Percentiles rank a stretch among this genome's conserved stretches.
phyloP scores from a whole-genome alignment of 2,797 vertebrate genomes.

The Mus caroli region DNA sequence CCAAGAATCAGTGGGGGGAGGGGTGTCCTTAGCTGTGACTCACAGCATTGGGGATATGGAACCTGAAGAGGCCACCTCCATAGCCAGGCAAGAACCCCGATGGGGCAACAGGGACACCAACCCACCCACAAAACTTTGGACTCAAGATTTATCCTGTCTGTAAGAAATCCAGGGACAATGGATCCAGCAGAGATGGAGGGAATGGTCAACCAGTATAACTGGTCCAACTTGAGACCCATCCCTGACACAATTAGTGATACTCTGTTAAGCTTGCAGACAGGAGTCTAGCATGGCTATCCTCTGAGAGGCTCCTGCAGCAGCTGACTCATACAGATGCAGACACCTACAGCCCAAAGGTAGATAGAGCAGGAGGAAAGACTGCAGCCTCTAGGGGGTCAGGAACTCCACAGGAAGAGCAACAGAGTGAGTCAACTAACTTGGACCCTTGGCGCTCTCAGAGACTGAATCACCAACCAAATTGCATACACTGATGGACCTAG shows the following conservation, averaged over 20 bases:
- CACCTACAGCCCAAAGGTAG: not conserved
- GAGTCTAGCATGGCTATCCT: not conserved
- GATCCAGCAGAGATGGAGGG: not conserved
- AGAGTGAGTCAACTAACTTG: not conserved
- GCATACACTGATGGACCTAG: not conserved
- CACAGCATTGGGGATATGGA: not conserved
- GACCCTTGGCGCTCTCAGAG: not conserved
- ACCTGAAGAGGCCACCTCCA: not conserved
- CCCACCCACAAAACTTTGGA: not conserved
- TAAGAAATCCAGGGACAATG: not conserved
- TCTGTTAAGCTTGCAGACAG: not conserved
- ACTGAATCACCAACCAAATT: not conserved
- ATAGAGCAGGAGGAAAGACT: not conserved
- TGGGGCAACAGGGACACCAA: not conserved
- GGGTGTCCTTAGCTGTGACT: not conserved
- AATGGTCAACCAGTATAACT: not conserved
- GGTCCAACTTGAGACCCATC: not conserved
- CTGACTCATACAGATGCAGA: not conserved
- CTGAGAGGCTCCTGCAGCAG: not conserved
- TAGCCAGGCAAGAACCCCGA: too few species aligned
- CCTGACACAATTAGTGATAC: not conserved
- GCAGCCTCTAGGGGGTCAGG: not conserved
- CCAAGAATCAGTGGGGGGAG: not conserved
- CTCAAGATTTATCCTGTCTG: not conserved
- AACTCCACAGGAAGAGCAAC: not conserved